Base-by-base conservation (phyloP, 1,140 invertebrate genomes). In the Oreohelix idahoensis region DNA sequence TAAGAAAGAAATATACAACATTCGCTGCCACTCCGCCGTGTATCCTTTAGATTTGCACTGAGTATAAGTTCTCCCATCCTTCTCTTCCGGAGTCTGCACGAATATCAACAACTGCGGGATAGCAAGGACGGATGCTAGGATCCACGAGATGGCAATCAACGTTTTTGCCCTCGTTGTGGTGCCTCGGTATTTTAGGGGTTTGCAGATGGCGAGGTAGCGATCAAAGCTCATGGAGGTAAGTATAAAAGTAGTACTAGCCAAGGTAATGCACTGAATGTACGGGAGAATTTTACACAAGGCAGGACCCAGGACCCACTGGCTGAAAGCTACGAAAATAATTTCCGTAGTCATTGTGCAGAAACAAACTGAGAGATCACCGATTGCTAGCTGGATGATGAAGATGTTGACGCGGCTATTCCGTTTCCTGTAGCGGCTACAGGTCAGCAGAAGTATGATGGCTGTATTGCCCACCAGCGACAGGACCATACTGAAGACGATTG, bases 21-120 rank as follows among this genome's bases (percentile, higher is more conserved):
- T 93, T 2, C 92, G 84, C 81, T 93, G 93, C 93, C 93, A 93
- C 58, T 85, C 73, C 13, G 89, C 91, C 0, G 93, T 93, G 85
- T 93, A 93, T 20, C 93, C 93, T 36, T 84, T 81, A 45, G 91
- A 92, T 63, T 86, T 83, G 82, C 93, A 93, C 20, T 86, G 85
- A 42, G 88, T 91, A 85, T 88, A 87, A n/a, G 89, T 76, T 13
- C 85, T 77, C 11, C 88, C 87, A 53, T 92, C 88, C 85, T 86
- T 78, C 51, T 71, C 58, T 8, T 89, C 85, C 39, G 84, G 71
- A n/a, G 84, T 90, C 83, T 91, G 86, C 20, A 89, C 89, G 86
- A 93, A 94, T 38, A 94, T 93, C 51, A 93, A 92, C 2, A 94
- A 87, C 73, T 94, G 92, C 0, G 93, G 93, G 29, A 93, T 83